These are phyloP conservation scores for Eremophila alpestris DNA, from an alignment of 2,797 vertebrate genomes.

Conservation along the genomic window DNA sequence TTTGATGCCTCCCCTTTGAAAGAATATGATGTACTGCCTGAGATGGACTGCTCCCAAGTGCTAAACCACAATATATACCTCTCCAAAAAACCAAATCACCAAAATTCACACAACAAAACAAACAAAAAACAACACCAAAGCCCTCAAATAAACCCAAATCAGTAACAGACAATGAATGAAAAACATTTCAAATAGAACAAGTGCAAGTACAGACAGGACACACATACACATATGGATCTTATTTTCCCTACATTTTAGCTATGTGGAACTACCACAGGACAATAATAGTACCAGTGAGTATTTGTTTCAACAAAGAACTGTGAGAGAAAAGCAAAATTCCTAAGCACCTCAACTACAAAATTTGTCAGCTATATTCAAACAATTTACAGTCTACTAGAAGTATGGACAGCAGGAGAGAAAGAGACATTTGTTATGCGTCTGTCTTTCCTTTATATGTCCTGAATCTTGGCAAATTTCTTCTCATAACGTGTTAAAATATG, in stretches of 20 bases:
- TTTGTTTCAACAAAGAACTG: neutral
- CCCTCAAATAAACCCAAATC: neutral
- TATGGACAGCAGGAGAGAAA: neutral
- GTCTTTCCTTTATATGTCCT: neutral
- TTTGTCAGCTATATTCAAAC: neutral
- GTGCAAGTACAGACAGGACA: neutral
- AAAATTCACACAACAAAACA: neutral
- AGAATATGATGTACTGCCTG: constrained; percentile 12
- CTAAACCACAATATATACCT: neutral
- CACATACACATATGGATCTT: neutral
- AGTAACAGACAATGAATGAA: neutral
- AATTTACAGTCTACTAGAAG: neutral
- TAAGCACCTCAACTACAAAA: neutral
- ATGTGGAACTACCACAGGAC: neutral
- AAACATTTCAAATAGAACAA: neutral
- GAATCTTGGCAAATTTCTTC: neutral
- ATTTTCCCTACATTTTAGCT: neutral
- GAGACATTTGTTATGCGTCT: neutral
- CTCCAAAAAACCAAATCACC: neutral
- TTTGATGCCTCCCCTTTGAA: constrained; percentile 39
- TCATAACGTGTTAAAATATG: neutral
- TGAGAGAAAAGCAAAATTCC: neutral
- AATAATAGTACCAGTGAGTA: neutral
- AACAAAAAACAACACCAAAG: neutral
- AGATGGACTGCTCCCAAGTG: constrained; percentile 16